Conservation (phyloP, 2,888 invertebrate genomes). For the Drosophila monieri region DNA sequence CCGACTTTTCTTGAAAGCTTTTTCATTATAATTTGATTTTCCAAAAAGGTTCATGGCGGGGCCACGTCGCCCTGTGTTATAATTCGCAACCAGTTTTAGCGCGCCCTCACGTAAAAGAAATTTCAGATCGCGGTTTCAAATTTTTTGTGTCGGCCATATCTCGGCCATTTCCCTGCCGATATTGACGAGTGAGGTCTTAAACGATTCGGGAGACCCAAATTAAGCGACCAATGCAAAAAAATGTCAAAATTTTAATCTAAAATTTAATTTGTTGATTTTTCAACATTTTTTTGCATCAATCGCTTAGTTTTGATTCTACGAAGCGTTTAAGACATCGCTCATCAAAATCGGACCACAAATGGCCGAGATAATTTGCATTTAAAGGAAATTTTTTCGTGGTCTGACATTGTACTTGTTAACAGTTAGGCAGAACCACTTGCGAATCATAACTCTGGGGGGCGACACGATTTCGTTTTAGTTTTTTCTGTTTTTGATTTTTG, state of each 20-base stretch:
- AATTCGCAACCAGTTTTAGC: neutral
- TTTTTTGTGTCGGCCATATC: neutral
- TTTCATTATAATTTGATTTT: too few species aligned
- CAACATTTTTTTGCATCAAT: neutral
- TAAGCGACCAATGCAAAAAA: neutral
- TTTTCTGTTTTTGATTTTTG: too few species aligned
- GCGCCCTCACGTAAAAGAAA: too few species aligned
- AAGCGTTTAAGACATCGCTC: neutral
- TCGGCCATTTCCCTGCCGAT: neutral
- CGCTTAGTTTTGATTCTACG: neutral
- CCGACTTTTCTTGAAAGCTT: too few species aligned
- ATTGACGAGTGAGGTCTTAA: neutral
- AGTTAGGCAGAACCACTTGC: neutral
- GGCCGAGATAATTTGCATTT: neutral
- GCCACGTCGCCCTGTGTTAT: neutral
- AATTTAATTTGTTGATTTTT: neutral
- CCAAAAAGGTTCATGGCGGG: neutral
- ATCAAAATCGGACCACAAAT: neutral
- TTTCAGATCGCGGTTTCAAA: neutral
- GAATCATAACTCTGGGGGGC: neutral
- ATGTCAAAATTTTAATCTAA: neutral
- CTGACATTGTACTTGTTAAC: too few species aligned
- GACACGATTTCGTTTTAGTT: neutral
- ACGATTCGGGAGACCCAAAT: neutral
- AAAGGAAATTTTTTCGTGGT: too few species aligned